phyloP scores from a whole-genome alignment of 2,113 vertebrate genomes.

The Chroicocephalus ridibundus region DNA sequence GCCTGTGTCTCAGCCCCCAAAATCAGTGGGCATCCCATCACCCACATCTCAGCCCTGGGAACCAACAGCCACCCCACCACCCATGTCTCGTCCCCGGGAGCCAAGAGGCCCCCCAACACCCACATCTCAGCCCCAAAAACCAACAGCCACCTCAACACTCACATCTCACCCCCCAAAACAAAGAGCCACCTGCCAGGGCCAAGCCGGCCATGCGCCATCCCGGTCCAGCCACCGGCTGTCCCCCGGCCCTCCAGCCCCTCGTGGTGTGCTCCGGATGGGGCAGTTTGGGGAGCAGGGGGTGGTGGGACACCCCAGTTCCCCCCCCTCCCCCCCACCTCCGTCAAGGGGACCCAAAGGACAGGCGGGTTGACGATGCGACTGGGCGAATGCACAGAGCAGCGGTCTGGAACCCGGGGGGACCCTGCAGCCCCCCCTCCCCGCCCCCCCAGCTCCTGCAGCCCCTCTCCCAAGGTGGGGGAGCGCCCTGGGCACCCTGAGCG shows the following conservation, averaged over 20 bases:
- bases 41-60: neutral
- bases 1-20: too few species aligned
- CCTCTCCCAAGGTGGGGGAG: neutral
- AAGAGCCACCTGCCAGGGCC: neutral
- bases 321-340: too few species aligned
- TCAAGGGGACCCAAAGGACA: neutral
- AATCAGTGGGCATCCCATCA: neutral
- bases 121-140: neutral
- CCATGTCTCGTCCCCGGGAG: too few species aligned
- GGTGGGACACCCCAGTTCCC: neutral
- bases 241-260: neutral
- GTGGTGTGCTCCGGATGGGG: fast-evolving
- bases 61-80: too few species aligned
- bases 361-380: fast-evolving
- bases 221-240: fast-evolving
- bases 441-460: too few species aligned
- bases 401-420: neutral
- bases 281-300: neutral
- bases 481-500: neutral
- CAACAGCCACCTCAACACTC: neutral
- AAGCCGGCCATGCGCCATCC: neutral
- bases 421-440: too few species aligned
- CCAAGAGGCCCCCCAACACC: neutral
- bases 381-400: neutral
- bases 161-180: neutral